phyloP scores from a whole-genome alignment of 2,113 vertebrate genomes.

The Brachyhypopomus gauderio region DNA sequence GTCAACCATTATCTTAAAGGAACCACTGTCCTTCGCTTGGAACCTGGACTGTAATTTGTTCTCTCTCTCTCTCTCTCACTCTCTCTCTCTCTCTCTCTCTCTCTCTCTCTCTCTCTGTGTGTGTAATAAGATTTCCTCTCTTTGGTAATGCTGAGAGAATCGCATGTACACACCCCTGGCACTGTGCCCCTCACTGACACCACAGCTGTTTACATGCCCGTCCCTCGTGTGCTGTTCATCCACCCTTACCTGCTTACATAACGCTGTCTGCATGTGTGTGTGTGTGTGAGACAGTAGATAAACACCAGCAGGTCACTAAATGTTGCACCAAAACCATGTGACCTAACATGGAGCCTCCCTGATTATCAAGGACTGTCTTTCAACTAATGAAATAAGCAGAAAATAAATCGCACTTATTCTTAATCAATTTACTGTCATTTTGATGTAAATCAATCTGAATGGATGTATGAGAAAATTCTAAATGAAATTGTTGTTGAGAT shows the following conservation, averaged over 20 bases:
- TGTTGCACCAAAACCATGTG: background rate
- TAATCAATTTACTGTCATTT: background rate
- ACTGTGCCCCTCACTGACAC: slow-evolving; percentile 60
- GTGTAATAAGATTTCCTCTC: slow-evolving; percentile 37
- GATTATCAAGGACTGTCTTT: background rate
- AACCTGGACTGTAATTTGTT: no score
- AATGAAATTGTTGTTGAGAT: background rate
- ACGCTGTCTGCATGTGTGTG: slow-evolving; percentile 46
- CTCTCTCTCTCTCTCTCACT: slow-evolving; percentile 21
- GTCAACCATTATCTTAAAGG: background rate
- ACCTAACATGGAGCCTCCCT: background rate
- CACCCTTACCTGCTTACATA: slow-evolving; percentile 58
- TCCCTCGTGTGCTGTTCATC: slow-evolving; percentile 53
- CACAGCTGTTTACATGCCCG: slow-evolving; percentile 72
- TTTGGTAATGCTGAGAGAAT: slow-evolving; percentile 49
- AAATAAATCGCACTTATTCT: background rate
- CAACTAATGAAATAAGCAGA: background rate
- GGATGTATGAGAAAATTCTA: background rate
- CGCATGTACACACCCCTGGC: slow-evolving; percentile 50
- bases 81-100: slow-evolving; percentile 15
- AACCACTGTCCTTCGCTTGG: background rate
- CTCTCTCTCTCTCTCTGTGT: slow-evolving; percentile 31
- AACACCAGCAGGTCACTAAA: slow-evolving; percentile 15
- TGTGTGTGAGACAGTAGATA: slow-evolving; percentile 29
- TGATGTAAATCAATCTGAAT: background rate